Evolutionary conservation across 2,888 invertebrate genomes (phyloP).

Genomic region (Sepiola atlantica): DNA sequence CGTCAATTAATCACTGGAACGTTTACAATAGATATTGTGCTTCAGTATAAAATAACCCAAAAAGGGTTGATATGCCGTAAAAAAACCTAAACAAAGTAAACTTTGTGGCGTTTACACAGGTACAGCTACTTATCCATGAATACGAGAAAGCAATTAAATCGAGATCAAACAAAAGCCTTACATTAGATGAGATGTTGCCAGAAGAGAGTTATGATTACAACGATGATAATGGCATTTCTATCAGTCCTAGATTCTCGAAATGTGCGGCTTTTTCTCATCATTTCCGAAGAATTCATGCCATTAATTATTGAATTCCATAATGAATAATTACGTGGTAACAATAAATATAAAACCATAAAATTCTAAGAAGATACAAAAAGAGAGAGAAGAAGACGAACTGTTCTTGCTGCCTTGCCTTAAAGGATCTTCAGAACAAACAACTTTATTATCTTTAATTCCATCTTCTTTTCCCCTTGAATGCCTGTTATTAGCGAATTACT

Average conservation of each 20-base stretch:
- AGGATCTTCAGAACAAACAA: background rate
- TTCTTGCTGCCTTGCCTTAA: no score
- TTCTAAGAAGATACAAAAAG: background rate
- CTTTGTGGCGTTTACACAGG: no score
- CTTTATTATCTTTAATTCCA: background rate
- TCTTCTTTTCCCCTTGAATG: background rate
- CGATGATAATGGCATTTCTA: background rate
- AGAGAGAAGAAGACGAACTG: background rate
- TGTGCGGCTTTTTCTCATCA: background rate
- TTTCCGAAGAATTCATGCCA: background rate
- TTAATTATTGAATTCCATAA: background rate
- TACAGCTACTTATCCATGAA: background rate
- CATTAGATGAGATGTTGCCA: background rate
- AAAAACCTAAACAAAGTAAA: no score
- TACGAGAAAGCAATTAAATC: background rate
- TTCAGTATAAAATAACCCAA: no score
- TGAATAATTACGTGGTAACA: background rate
- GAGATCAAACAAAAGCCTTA: background rate
- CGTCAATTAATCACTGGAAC: no score
- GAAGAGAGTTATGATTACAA: background rate
- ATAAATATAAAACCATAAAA: conserved; percentile 15
- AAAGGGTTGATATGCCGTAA: no score
- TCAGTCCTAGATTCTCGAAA: background rate
- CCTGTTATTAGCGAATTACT: conserved; percentile 7
- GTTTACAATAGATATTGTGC: no score